Evolutionary conservation across 1,140 invertebrate genomes (phyloP).

Genomic region (Drosophila tsacasi): DNA sequence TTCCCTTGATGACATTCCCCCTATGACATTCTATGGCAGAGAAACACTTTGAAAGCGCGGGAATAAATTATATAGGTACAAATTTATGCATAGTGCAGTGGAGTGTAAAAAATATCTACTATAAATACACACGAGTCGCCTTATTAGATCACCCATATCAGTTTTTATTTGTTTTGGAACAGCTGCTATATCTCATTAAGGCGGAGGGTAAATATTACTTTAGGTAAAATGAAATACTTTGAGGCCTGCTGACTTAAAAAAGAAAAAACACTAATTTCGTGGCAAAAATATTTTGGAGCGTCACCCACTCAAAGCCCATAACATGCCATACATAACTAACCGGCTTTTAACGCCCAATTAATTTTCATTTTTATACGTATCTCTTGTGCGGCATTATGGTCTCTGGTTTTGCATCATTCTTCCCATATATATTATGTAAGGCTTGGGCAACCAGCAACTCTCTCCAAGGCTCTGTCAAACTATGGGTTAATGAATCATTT

Average conservation of each 20-base stretch:
- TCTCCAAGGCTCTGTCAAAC: not conserved
- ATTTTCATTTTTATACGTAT: constrained; percentile 27
- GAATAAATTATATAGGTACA: constrained; percentile 5
- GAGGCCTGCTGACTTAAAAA: constrained; percentile 19
- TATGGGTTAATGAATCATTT: constrained; percentile 14
- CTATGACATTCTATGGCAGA: not conserved
- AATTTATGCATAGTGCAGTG: constrained; percentile 20
- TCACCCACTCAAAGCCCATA: constrained; percentile 12
- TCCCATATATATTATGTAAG: constrained; percentile 27
- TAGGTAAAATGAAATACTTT: constrained; percentile 1
- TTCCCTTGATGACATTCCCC: constrained; percentile 6
- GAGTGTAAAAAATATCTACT: constrained; percentile 1
- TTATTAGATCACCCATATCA: constrained; percentile 13
- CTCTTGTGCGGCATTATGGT: constrained; percentile 1
- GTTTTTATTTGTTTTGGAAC: not conserved
- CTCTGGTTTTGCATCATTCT: constrained; percentile 4
- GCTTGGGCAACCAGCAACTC: not conserved
- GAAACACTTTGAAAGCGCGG: not conserved
- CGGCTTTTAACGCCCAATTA: constrained; percentile 48
- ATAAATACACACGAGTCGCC: not conserved
- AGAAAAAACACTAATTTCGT: not conserved
- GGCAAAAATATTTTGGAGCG: constrained; percentile 10
- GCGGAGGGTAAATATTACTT: not conserved
- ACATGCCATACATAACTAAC: constrained; percentile 13
- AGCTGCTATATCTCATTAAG: constrained; percentile 16